Evolutionary conservation across 2,113 vertebrate genomes (phyloP).

Genomic region (Gnathonemus echidnorhynchus): DNA sequence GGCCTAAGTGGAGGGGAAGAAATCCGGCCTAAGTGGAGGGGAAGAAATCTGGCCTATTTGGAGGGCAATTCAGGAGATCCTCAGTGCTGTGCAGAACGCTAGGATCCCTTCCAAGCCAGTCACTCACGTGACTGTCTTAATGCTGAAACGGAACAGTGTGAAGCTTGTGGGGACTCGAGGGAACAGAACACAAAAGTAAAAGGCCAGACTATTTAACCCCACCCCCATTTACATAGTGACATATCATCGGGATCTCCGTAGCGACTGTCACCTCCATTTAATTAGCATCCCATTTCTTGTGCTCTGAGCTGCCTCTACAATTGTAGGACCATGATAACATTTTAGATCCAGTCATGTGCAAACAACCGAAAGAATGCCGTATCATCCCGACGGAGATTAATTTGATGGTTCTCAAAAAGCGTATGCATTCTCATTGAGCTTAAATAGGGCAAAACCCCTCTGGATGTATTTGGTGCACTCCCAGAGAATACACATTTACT

Average conservation of each 20-base stretch:
- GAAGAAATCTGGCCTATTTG: background rate
- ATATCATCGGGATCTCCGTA: background rate
- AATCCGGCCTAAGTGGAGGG: background rate
- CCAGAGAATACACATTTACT: background rate
- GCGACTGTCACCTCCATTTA: background rate
- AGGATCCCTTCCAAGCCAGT: background rate
- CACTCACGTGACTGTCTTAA: background rate
- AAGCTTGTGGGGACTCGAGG: background rate
- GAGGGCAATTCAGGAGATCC: background rate
- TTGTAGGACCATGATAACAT: background rate
- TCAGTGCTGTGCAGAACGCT: background rate
- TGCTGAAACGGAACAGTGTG: background rate
- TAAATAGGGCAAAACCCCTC: background rate
- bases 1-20: background rate
- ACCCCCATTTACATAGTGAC: background rate
- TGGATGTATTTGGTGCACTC: background rate
- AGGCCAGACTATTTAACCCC: background rate
- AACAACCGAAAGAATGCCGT: background rate
- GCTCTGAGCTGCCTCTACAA: background rate
- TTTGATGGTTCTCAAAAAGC: background rate
- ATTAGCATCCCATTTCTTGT: background rate
- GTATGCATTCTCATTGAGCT: background rate
- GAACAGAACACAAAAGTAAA: background rate
- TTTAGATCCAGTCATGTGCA: background rate
- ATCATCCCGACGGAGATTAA: background rate